Base-by-base conservation (phyloP, 1,140 invertebrate species). In the Lineus longissimus region DNA sequence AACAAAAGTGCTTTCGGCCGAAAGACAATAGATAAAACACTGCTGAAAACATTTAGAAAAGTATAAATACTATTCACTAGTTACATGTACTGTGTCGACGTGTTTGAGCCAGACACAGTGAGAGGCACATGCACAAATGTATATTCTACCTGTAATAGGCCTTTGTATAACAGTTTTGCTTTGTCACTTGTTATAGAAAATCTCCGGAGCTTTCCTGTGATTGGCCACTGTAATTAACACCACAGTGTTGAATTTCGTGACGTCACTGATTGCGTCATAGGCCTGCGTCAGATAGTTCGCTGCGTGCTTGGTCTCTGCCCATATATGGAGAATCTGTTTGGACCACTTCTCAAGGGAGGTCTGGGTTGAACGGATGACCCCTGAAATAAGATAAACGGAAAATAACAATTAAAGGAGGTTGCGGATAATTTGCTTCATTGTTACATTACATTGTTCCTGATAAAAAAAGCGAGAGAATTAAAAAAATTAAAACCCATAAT, bases 271-370 rank as follows among this genome's bases (percentile, higher is more conserved):
- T n/a, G 40, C 41, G n/a, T 68, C 56, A 55, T 68, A 78, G 0
- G 70, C 70, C 29, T 63, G 59, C 13, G 62, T 59, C 19, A 78
- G 40, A 1, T 62, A 61, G 30, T 74, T 64, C 23, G 73, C 68
- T 1, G 65, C 59, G 43, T 73, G 41, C 33, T 67, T 61, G n/a
- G 66, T 67, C 2, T 67, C 60, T 15, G 72, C 68, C 76, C 76
- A 78, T 2, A 77, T 70, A 61, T 78, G 76, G 2, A 78, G 45
- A 30, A 78, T 72, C 64, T 79, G 77, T 62, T 77, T 77, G 54
- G 62, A 65, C 77, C 77, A 79, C 29, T 72, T 73, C 25, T 73
- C 71, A 54, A 69, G 43, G 0, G 72, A 63, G 56, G 77, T 79
- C 29, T 63, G 61, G 19, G 65, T 71, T 0, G 77, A 72, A 61